These are phyloP conservation scores for Paguma larvata DNA, from an alignment of 2,797 vertebrate species.

Conservation along the genomic window DNA sequence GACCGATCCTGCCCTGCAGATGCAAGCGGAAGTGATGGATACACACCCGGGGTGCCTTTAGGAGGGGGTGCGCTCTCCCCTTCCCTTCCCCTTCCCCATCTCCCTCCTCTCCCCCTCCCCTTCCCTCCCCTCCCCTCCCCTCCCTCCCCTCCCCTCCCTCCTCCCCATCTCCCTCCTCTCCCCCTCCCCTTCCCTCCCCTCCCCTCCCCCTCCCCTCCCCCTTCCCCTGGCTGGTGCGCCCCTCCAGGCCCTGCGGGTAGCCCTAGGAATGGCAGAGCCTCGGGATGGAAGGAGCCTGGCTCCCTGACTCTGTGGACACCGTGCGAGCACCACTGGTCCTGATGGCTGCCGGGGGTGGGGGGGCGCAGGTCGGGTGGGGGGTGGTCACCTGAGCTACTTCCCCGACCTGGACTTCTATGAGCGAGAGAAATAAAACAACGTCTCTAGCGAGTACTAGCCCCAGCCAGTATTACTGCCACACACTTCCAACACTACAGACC, in stretches of 20 bases:
- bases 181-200: no score
- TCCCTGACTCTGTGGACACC: not conserved
- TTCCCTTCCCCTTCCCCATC: no score
- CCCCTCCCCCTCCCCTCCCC: no score
- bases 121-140: no score
- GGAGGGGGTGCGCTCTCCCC: not conserved
- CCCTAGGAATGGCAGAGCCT: not conserved
- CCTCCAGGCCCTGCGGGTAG: not conserved
- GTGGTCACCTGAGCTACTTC: not conserved
- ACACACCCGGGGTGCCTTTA: not conserved
- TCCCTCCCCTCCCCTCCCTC: no score
- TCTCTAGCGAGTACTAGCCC: no score
- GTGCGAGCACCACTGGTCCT: not conserved
- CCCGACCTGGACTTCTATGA: not conserved
- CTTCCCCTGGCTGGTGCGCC: fast-evolving
- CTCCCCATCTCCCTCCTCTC: no score
- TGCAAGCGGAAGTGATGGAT: not conserved
- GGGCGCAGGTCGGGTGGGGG: no score
- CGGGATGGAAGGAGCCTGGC: not conserved
- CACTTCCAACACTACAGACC: no score
- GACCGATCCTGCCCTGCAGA: not conserved
- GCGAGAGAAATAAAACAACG: not conserved
- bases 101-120: no score
- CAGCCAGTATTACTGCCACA: no score
- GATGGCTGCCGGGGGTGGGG: not conserved